phyloP scores from a whole-genome alignment of 2,888 invertebrate species.

The Luffia ferchaultella region DNA sequence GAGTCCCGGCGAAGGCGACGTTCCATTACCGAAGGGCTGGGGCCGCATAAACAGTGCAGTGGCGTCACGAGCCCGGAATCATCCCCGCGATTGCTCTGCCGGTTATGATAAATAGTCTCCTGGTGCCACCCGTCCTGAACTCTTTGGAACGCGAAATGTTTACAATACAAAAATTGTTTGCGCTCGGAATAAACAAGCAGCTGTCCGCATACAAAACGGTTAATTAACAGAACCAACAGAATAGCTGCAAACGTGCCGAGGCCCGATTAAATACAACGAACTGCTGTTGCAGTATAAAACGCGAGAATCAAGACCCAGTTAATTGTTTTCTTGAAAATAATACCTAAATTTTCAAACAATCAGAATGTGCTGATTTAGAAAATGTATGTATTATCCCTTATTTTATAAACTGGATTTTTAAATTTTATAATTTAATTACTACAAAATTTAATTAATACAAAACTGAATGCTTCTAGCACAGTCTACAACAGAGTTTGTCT shows the following conservation, averaged over 20 bases:
- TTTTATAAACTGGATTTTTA: no score
- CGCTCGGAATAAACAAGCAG: conserved; percentile 26
- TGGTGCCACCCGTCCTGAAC: conserved; percentile 16
- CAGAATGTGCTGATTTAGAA: no score
- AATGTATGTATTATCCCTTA: no score
- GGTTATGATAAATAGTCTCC: conserved; percentile 23
- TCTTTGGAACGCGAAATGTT: conserved; percentile 12
- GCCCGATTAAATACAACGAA: not conserved
- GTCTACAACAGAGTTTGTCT: not conserved
- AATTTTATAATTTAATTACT: no score
- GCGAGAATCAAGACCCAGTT: not conserved
- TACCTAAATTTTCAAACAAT: no score
- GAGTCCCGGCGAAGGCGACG: conserved; percentile 28
- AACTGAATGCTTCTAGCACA: no score
- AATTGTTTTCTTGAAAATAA: not conserved
- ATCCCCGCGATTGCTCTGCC: conserved; percentile 18
- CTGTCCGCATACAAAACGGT: conserved; percentile 52
- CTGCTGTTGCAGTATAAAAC: not conserved
- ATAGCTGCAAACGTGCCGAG: conserved; percentile 28
- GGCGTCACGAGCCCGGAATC: conserved; percentile 11
- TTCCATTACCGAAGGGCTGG: conserved; percentile 26
- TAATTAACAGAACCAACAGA: conserved; percentile 55
- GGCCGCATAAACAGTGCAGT: conserved; percentile 5
- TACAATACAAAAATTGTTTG: conserved; percentile 7
- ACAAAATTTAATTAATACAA: no score